These are phyloP conservation scores for Craseonycteris thonglongyai DNA, from an alignment of 2,113 vertebrate genomes.

Conservation along the genomic window DNA sequence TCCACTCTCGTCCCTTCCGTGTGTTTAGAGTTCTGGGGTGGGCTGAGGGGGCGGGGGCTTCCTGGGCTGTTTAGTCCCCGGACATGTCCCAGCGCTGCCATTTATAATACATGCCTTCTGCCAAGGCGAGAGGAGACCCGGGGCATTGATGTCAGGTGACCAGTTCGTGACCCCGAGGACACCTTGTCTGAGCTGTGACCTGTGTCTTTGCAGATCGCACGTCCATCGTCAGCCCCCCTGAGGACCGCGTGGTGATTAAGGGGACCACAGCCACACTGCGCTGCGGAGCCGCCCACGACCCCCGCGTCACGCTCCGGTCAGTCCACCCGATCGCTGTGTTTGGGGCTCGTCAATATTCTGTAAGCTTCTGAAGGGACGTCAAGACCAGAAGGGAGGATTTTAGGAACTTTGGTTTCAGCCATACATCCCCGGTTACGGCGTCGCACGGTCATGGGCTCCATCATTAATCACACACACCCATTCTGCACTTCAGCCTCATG, in stretches of 20 bases:
- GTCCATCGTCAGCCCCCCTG: conserved; percentile 85
- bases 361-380: neutral
- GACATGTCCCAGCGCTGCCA: fast-evolving
- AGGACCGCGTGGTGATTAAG: conserved; percentile 93
- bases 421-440: conserved; percentile 46
- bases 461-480: conserved; percentile 72
- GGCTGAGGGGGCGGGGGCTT: fast-evolving
- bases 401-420: conserved; percentile 30
- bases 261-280: conserved; percentile 89
- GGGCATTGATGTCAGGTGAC: conserved; percentile 14
- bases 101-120: neutral
- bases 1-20: fast-evolving
- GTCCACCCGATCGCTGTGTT: neutral
- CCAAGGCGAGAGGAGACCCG: neutral
- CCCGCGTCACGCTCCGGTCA: conserved; percentile 88
- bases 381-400: conserved; percentile 48
- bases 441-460: conserved; percentile 38
- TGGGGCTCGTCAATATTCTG: conserved; percentile 33
- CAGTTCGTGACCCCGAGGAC: neutral
- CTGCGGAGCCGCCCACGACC: conserved; percentile 89
- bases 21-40: fast-evolving
- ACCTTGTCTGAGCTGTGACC: conserved; percentile 50
- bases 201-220: conserved; percentile 88
- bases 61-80: neutral
- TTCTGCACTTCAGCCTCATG: conserved; percentile 72